A percentile compares a stretch with the other conserved stretches of the same genome.
These are phyloP conservation scores for Heliconius melpomene DNA, from an alignment of 1,140 invertebrate species.

Conservation along the genomic window DNA sequence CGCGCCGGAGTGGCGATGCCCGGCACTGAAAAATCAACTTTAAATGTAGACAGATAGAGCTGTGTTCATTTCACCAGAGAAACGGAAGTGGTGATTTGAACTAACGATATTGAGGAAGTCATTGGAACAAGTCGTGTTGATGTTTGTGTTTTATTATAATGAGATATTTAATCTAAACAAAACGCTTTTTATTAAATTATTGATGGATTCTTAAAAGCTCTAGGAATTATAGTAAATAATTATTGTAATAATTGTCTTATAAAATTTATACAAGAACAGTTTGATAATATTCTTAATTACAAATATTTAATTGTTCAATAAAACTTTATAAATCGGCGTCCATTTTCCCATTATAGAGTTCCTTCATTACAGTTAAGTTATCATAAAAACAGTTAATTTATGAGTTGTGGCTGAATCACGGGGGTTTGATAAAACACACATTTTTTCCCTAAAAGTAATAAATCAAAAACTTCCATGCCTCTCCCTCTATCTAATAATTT, in stretches of 20 bases:
- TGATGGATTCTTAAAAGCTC: no score
- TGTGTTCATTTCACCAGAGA: slow-evolving; percentile 31
- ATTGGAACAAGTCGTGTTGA: slow-evolving; percentile 41
- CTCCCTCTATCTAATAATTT: slow-evolving; percentile 48
- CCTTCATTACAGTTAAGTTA: neutral
- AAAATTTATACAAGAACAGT: no score
- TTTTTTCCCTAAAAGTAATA: neutral
- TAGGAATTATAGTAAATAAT: no score
- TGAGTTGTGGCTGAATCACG: neutral
- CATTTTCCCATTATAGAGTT: neutral
- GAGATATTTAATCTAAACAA: neutral
- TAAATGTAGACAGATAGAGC: slow-evolving; percentile 36
- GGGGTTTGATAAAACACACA: neutral
- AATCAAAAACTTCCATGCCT: slow-evolving; percentile 6
- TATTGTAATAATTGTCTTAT: no score
- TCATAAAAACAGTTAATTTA: neutral
- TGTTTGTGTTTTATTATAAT: slow-evolving; percentile 15
- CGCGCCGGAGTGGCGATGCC: slow-evolving; percentile 49
- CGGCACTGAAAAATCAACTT: slow-evolving; percentile 41
- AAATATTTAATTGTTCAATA: no score
- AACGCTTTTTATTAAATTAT: no score
- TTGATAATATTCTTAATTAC: no score
- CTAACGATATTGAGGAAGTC: slow-evolving; percentile 51
- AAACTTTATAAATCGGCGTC: neutral
- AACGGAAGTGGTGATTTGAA: slow-evolving; percentile 47